These are phyloP conservation scores for Muntiacus reevesi DNA, from an alignment of 2,113 vertebrate genomes.

Conservation along the genomic window DNA sequence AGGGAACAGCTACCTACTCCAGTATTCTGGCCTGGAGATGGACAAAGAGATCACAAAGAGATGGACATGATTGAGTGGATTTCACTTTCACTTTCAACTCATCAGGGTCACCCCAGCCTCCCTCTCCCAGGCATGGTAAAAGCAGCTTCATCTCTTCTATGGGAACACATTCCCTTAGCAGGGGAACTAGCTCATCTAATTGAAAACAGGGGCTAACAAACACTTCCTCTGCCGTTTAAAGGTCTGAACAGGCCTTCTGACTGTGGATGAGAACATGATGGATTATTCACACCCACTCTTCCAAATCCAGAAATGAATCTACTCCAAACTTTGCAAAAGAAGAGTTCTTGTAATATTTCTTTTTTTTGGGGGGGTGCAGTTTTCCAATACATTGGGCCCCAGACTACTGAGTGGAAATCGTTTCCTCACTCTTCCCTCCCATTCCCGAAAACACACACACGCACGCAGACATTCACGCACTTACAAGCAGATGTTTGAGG, in stretches of 20 bases:
- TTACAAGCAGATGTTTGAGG: background rate
- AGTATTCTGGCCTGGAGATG: background rate
- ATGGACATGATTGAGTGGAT: background rate
- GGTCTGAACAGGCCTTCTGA: background rate
- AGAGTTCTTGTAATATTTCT: constrained; percentile 63
- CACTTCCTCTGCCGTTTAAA: background rate
- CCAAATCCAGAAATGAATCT: constrained; percentile 60
- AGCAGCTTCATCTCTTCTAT: accelerated
- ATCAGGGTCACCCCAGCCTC: background rate
- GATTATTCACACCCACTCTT: constrained; percentile 75
- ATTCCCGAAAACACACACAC: background rate
- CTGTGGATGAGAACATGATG: constrained; percentile 34
- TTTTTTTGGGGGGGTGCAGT: constrained; percentile 3
- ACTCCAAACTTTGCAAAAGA: constrained; percentile 40
- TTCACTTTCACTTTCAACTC: background rate
- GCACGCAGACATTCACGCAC: background rate
- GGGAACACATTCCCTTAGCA: background rate
- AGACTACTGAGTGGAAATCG: constrained; percentile 67
- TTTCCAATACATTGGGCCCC: constrained; percentile 68
- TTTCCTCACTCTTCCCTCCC: constrained; percentile 56
- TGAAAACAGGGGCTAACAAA: constrained; percentile 33
- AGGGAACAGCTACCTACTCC: background rate
- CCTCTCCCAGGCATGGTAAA: background rate
- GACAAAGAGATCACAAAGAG: background rate
- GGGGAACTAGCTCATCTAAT: constrained; percentile 3